Evolutionary conservation across 2,888 invertebrate species (phyloP), one percentile per base, ranked within the genome.

Genomic region (Stictocephala bisonia): DNA sequence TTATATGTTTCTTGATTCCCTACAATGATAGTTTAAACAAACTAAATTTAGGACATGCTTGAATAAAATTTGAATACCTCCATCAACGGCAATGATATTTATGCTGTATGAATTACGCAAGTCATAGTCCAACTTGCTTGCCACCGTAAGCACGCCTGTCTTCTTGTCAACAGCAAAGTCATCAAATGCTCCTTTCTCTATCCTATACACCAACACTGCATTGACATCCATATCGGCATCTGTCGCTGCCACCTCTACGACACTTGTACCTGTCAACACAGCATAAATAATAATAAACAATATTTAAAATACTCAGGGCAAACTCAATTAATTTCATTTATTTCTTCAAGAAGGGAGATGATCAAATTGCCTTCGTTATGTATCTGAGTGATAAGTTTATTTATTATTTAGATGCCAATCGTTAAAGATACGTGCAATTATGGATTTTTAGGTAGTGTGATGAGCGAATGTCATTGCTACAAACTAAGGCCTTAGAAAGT

Each of bases 211-310:
- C 50, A 97, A 86, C 79, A 91, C 89, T 0, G 96, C 92, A 84
- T 97, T 97, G 2, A 91, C 83, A 0, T 95, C 94, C n/a, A 91
- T 91, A 83, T 97, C 97, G 18, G 90, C 87, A 82, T 97, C 97
- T 0, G 88, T 90, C 0, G 97, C 97, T 60, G 88, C 85, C 0
- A 96, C 88, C 67, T 89, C 89, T 68, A 90, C 89, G 13, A 96
- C 90, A 76, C 90, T 88, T 0, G 91, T 90, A n/a, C 92, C 93
- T 93, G 79, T 1, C 79, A 79, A 56, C 27, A 41, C 1, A 31
- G 66, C n/a, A 41, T 71, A 56, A 51, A 15, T 18, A 44, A 51
- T 44, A 40, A 44, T 11, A 71, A 73, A 40, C 11, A n/a, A 13
- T 18, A 3, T 9, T 22, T 20, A 51, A 2, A 3, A 20, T 51